These are phyloP conservation scores for Cyprinus carpio DNA, from an alignment of 2,113 vertebrate genomes.

Conservation along the genomic window DNA sequence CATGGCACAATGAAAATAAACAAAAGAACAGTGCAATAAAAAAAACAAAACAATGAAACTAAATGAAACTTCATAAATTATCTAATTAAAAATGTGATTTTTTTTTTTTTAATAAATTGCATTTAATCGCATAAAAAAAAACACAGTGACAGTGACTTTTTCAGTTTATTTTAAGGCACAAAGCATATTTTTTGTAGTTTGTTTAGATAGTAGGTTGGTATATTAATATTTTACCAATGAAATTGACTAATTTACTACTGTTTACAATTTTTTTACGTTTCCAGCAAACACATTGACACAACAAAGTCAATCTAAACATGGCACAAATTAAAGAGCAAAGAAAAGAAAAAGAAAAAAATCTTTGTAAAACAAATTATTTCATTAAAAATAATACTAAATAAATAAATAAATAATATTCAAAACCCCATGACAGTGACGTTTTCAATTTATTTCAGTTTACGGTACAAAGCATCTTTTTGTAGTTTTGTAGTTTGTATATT, in stretches of 20 bases:
- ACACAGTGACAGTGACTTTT: no score
- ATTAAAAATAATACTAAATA: no score
- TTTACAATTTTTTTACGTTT: no score
- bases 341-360: not conserved
- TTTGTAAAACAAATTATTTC: not conserved
- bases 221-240: not conserved
- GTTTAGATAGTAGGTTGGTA: not conserved
- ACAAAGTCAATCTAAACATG: not conserved
- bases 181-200: no score
- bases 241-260: no score
- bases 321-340: not conserved
- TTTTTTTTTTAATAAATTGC: no score
- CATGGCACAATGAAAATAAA: not conserved
- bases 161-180: no score
- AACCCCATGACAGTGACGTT: not conserved
- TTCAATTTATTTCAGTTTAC: no score
- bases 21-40: not conserved
- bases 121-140: not conserved
- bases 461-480: no score
- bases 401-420: no score
- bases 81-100: no score
- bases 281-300: no score
- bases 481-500: not conserved
- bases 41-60: not conserved
- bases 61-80: not conserved